Evolutionary conservation across 2,888 invertebrate genomes (phyloP).

Genomic region (Mimumesa dahlbomi): DNA sequence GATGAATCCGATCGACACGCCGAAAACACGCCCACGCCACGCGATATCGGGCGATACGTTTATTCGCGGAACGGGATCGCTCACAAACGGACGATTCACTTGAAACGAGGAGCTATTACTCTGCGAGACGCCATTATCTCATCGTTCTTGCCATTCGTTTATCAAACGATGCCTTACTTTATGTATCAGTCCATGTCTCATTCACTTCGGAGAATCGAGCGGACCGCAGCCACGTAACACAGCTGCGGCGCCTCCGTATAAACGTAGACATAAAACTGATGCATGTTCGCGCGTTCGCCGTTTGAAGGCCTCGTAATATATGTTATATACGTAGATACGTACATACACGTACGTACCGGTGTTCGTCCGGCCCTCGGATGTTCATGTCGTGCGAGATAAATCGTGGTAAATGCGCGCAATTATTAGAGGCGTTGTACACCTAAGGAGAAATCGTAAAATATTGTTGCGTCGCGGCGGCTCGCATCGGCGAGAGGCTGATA

Average conservation of each 20-base stretch:
- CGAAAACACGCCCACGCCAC: neutral
- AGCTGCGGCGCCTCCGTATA: slow-evolving; percentile 1
- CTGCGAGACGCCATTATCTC: slow-evolving; percentile 54
- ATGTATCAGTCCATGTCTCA: slow-evolving; percentile 48
- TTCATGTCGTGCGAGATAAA: slow-evolving; percentile 55
- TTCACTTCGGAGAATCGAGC: slow-evolving; percentile 49
- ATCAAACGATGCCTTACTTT: slow-evolving; percentile 57
- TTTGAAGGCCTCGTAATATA: slow-evolving; percentile 41
- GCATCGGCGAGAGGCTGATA: slow-evolving; percentile 55
- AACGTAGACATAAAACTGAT: slow-evolving; percentile 13
- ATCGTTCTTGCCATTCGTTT: slow-evolving; percentile 55
- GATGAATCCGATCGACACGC: too few relatives aligned
- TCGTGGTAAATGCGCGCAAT: slow-evolving; percentile 57
- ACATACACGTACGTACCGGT: too few relatives aligned
- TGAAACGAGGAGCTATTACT: slow-evolving; percentile 47
- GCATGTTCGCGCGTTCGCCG: slow-evolving; percentile 8
- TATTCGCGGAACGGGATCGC: slow-evolving; percentile 39
- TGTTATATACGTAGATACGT: too few relatives aligned
- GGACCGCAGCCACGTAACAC: neutral
- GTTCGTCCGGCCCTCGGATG: slow-evolving; percentile 40
- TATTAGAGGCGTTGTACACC: slow-evolving; percentile 37
- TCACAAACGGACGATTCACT: slow-evolving; percentile 56
- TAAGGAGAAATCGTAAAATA: slow-evolving; percentile 52
- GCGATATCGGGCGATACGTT: slow-evolving; percentile 23
- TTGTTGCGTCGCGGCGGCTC: slow-evolving; percentile 41